Base-by-base conservation (phyloP, 1,140 invertebrate species). In the Drosophila aff. region DNA sequence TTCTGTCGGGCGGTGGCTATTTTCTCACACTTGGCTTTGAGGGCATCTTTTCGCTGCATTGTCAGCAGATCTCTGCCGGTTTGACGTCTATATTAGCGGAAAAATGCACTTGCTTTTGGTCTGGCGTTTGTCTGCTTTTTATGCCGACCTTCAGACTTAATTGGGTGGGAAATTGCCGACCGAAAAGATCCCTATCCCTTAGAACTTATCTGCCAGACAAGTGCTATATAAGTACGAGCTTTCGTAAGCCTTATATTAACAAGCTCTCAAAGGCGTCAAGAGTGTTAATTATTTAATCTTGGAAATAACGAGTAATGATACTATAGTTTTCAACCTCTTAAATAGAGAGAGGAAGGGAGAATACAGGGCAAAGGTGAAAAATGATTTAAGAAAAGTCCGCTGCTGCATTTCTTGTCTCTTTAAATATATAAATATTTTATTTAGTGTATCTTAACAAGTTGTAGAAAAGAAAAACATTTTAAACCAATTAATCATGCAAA, bases 81-180 rank as follows among this genome's bases (percentile, higher is more conserved):
- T 65, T 59, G 44, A 50, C 23, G 57, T 60, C 58, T 55, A 46
- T 44, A 77, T 77, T 61, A 77, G 63, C 43, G 33, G 41, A 40
- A 58, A 40, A 64, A 55, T 67, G 63, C 64, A 43, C 38, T 61
- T 49, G 15, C 61, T 46, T 55, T 74, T 23, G 9, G 50, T 69
- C 38, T 63, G 36, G 43, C 38, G 44, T 49, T 59, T 58, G 23
- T n/a, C 15, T 7, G 26, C 33, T 18, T 31, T 38, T 43, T 46
- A 33, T 31, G 36, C 1, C 55, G 47, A 57, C 72, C 63, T 76
- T 76, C 52, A 31, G 7, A 55, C 21, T 33, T 33, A 69, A 61
- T 60, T 43, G 43, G 26, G 6, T 31, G 21, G 33, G 33, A 26
- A 67, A 66, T 38, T 36, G 13, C 33, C 9, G 18, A 8, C 15